A percentile compares a stretch with the other conserved stretches of the same genome.
These are phyloP conservation scores for Gonatopus flavifemur DNA, from an alignment of 1,140 invertebrate genomes.

Conservation along the genomic window DNA sequence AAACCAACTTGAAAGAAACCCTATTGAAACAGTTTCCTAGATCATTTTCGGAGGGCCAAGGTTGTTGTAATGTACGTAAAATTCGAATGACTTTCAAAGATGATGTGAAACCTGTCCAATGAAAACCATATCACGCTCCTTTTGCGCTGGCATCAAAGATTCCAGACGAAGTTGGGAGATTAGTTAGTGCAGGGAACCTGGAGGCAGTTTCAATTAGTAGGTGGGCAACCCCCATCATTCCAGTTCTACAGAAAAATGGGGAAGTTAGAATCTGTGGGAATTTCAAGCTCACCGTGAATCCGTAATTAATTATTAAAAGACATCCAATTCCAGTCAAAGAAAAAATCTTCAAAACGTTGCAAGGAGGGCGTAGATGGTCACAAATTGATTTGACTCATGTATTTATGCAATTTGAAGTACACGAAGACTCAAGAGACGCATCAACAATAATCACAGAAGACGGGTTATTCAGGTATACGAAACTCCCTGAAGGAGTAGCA, in stretches of 20 bases:
- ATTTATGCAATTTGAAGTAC: too few species aligned
- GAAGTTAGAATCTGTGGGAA: constrained; percentile 49
- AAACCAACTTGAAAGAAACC: too few species aligned
- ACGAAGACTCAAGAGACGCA: too few species aligned
- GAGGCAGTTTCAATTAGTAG: constrained; percentile 18
- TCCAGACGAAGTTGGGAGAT: constrained; percentile 44
- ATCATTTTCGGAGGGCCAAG: constrained; percentile 1
- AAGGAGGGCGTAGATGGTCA: too few species aligned
- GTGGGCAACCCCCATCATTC: constrained; percentile 56
- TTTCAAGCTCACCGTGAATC: too few species aligned
- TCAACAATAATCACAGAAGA: too few species aligned
- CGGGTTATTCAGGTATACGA: too few species aligned
- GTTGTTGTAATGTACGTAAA: neutral
- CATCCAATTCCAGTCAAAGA: too few species aligned
- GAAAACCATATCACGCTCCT: constrained; percentile 16
- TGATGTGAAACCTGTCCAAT: constrained; percentile 10
- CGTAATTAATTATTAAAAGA: constrained; percentile 27
- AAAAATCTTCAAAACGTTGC: too few species aligned
- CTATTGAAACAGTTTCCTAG: too few species aligned
- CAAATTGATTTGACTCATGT: too few species aligned
- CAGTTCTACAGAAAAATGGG: constrained; percentile 53
- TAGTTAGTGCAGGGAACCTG: constrained; percentile 27
- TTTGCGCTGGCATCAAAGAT: constrained; percentile 46
- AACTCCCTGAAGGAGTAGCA: too few species aligned
- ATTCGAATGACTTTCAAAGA: constrained; percentile 1